Conservation (phyloP, 2,113 vertebrate genomes). For the Pteronura brasiliensis region DNA sequence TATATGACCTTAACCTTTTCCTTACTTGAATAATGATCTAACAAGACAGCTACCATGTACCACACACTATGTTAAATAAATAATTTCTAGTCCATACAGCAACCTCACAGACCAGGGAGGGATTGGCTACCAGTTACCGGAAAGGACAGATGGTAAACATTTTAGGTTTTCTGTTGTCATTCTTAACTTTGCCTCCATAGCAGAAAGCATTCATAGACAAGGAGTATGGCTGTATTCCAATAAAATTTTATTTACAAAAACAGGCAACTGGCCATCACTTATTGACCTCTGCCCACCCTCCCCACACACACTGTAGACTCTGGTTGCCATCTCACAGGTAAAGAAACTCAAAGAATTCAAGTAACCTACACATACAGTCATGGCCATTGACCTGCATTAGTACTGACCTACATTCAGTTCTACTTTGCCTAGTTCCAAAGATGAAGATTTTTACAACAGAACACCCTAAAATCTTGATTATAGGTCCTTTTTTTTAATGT, state of each 20-base stretch:
- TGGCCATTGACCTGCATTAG: background rate
- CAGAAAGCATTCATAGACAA: background rate
- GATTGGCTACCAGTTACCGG: background rate
- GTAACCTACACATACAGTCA: background rate
- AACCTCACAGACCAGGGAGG: background rate
- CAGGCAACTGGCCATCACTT: background rate
- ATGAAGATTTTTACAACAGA: background rate
- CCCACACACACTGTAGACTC: accelerated
- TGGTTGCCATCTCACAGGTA: background rate
- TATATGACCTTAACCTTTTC: background rate
- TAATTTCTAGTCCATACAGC: background rate
- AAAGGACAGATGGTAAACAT: background rate
- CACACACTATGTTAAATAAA: background rate
- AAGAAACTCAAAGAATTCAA: background rate
- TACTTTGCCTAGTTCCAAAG: background rate
- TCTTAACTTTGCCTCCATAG: background rate
- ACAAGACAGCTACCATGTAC: background rate
- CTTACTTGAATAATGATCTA: background rate
- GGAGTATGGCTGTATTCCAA: background rate
- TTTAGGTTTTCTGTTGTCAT: background rate
- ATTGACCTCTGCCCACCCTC: accelerated
- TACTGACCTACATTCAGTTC: background rate
- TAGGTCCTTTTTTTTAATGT: background rate
- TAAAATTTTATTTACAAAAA: background rate
- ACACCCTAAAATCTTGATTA: background rate